phyloP scores from a whole-genome alignment of 2,113 vertebrate genomes.

The Brienomyrus brachyistius region DNA sequence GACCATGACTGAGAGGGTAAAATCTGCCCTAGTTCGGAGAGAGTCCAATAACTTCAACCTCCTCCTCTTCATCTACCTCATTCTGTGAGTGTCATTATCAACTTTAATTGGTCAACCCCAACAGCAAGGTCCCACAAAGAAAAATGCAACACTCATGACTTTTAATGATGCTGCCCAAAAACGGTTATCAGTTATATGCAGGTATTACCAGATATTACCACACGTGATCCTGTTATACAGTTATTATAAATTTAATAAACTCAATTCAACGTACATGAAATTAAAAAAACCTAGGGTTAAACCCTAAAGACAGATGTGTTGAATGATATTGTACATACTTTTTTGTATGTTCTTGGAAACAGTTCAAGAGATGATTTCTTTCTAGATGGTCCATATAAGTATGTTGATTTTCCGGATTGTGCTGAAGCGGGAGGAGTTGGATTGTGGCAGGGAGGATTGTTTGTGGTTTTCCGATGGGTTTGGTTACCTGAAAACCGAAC shows the following conservation, averaged over 20 bases:
- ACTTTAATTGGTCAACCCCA: not conserved
- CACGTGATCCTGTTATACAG: no score
- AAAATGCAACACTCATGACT: not conserved
- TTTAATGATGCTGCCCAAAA: not conserved
- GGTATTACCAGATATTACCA: not conserved
- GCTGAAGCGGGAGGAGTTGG: not conserved
- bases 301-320: not conserved
- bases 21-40: not conserved
- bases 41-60: constrained; percentile 31
- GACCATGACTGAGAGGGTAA: constrained; percentile 9
- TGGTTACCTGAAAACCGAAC: not conserved
- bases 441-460: not conserved
- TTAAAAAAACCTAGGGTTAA: not conserved
- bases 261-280: not conserved
- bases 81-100: constrained; percentile 62
- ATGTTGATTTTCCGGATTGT: constrained; percentile 29
- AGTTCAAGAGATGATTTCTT: not conserved
- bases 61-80: constrained; percentile 58
- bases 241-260: no score
- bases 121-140: not conserved
- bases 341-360: not conserved
- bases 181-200: not conserved
- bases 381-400: not conserved
- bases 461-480: not conserved
- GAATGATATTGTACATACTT: not conserved